Percentiles rank a stretch among this genome's conserved stretches.
Conservation (phyloP, 2,113 vertebrate genomes). For the Harpagus bidentatus region DNA sequence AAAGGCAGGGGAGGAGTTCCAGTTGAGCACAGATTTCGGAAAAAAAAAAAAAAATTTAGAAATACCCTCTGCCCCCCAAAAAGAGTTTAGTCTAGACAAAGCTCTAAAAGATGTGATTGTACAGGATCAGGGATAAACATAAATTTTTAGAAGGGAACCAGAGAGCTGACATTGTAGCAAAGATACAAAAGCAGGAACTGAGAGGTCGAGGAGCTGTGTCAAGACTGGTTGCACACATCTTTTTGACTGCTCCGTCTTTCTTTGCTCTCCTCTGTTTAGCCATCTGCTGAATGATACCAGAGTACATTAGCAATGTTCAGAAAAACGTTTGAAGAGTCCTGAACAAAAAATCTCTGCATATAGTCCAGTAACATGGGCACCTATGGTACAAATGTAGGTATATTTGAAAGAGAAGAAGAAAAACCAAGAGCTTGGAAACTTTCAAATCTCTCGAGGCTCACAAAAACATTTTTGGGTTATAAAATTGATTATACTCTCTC, state of each 20-base stretch:
- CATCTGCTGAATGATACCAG: neutral
- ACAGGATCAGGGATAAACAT: neutral
- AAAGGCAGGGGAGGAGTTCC: neutral
- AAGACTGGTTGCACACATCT: neutral
- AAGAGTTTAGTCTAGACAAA: neutral
- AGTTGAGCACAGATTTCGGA: neutral
- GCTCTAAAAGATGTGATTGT: neutral
- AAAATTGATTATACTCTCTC: neutral
- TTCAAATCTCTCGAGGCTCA: neutral
- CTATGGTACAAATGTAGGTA: neutral
- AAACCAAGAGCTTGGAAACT: neutral
- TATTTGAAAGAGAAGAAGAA: neutral
- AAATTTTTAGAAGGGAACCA: neutral
- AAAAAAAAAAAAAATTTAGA: neutral
- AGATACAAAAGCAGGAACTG: neutral
- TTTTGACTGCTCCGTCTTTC: neutral
- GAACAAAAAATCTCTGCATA: neutral
- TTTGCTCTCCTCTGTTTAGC: neutral
- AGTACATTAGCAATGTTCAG: neutral
- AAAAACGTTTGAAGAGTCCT: neutral
- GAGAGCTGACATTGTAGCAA: neutral
- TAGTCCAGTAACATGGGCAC: neutral
- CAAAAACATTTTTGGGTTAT: neutral
- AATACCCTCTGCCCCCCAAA: neutral
- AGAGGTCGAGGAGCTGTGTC: neutral